Base-by-base conservation (phyloP, 2,113 vertebrate species). In the Pogona vitticeps region DNA sequence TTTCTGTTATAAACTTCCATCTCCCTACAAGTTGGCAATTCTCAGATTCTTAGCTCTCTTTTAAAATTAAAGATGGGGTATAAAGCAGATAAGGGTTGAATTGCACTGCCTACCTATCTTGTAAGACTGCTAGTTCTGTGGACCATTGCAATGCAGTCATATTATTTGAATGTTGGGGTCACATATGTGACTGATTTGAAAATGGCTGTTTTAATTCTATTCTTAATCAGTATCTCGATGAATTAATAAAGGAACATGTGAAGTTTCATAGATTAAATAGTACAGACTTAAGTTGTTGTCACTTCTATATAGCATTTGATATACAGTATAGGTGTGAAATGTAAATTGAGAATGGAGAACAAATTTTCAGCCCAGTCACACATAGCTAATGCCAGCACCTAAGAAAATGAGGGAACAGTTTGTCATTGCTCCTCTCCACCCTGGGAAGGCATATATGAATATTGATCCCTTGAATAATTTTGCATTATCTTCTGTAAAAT, bases 201-300 rank as follows among this genome's bases (percentile, higher is more conserved):
- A 70, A n/a, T 72, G 52, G 20, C 46, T n/a, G 59, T 28, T 46
- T 14, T 72, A 28, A 58, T 83, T n/a, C n/a, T n/a, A n/a, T n/a
- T 83, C 67, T 58, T 82, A 42, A 72, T 58, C n/a, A 20, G 36
- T 83, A 72, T 52, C 76, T 76, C 26, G 38, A 36, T 52, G n/a
- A 84, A 84, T 84, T 65, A 76, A 46, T 67, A 76, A 71, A 83
- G 46, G n/a, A 59, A 58, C 23, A 13, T 72, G 67, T 82, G 21
- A 72, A 72, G 68, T 83, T 83, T 46, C n/a, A 58, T 4, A 36
- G 42, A 17, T 71, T 18, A 23, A n/a, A 26, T 14, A n/a, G 72
- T 36, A 70, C 31, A 21, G 61, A 65, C 15, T n/a, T n/a, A 65
- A 17, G 12, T 77, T 56, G 1, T 67, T 2, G 15, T 81, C 79